A percentile compares a stretch with the other conserved stretches of the same genome.
Evolutionary conservation across 53 echinoderm and acorn worm genomes (phyloP).

Genomic region (Actinopyga echinites): DNA sequence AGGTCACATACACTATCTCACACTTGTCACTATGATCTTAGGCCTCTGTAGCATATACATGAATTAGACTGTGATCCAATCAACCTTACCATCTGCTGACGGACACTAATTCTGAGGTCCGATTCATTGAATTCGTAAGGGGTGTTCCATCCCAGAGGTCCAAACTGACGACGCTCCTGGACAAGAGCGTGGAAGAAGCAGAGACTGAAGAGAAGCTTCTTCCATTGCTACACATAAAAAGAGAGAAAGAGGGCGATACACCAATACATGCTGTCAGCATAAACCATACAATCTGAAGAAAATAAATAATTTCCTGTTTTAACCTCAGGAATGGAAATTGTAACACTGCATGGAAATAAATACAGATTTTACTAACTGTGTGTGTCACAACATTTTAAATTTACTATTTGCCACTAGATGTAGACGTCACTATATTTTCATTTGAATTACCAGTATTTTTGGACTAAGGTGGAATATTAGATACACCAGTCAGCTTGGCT

Average conservation of each 20-base stretch:
- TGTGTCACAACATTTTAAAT: too few relatives aligned
- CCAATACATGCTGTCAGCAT: too few relatives aligned
- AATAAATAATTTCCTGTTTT: neutral
- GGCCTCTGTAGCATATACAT: too few relatives aligned
- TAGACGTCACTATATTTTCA: too few relatives aligned
- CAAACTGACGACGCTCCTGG: slow-evolving; percentile 93
- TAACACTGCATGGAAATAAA: too few relatives aligned
- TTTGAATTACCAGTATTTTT: too few relatives aligned
- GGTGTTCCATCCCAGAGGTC: slow-evolving; percentile 93
- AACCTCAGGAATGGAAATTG: neutral
- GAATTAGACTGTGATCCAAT: neutral
- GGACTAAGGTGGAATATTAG: too few relatives aligned
- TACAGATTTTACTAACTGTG: too few relatives aligned
- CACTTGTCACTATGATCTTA: too few relatives aligned
- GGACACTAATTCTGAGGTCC: slow-evolving; percentile 91
- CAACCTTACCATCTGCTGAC: slow-evolving; percentile 86
- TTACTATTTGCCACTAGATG: too few relatives aligned
- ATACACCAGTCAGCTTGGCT: too few relatives aligned
- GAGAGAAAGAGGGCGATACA: neutral
- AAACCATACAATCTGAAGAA: neutral
- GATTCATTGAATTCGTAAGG: slow-evolving; percentile 97
- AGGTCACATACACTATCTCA: too few relatives aligned
- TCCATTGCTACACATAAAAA: slow-evolving; percentile 66
- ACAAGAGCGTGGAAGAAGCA: slow-evolving; percentile 97
- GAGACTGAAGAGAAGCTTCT: slow-evolving; percentile 82